Percentiles rank a stretch among this genome's conserved stretches.
These are phyloP conservation scores for Choristoneura rosaceana DNA, from an alignment of 2,888 invertebrate genomes.

Conservation along the genomic window DNA sequence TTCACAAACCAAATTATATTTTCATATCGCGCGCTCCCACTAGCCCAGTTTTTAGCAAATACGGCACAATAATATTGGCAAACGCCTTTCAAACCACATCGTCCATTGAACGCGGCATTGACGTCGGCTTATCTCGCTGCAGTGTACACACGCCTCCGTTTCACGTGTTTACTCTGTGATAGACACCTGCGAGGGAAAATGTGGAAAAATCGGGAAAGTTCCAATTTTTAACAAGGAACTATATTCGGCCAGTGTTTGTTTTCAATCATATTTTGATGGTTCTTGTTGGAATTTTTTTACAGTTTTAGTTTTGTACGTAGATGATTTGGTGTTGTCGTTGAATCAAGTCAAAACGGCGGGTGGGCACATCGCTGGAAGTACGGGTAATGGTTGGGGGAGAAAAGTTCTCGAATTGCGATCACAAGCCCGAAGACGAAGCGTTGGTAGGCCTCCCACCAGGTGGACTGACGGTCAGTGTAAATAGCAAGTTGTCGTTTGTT, in stretches of 20 bases:
- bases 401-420: no score
- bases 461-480: no score
- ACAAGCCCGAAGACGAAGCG: no score
- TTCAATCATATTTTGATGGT: neutral
- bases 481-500: no score
- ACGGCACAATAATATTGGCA: slow-evolving; percentile 37
- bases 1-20: neutral
- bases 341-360: no score
- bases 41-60: slow-evolving; percentile 37
- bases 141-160: slow-evolving; percentile 33
- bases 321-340: no score
- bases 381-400: no score
- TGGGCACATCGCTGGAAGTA: no score
- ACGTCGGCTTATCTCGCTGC: slow-evolving; percentile 41
- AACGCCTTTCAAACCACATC: slow-evolving; percentile 36
- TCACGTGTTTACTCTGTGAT: slow-evolving; percentile 17
- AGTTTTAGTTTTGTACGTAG: no score
- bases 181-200: slow-evolving; percentile 15
- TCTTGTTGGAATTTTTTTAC: neutral
- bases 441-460: no score
- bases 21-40: slow-evolving; percentile 1
- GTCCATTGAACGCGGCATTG: slow-evolving; percentile 43
- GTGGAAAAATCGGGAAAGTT: slow-evolving; percentile 14
- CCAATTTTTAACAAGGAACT: neutral
- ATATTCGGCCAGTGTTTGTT: neutral